Conservation (phyloP, 1,140 invertebrate genomes). For the Eueides isabella region DNA sequence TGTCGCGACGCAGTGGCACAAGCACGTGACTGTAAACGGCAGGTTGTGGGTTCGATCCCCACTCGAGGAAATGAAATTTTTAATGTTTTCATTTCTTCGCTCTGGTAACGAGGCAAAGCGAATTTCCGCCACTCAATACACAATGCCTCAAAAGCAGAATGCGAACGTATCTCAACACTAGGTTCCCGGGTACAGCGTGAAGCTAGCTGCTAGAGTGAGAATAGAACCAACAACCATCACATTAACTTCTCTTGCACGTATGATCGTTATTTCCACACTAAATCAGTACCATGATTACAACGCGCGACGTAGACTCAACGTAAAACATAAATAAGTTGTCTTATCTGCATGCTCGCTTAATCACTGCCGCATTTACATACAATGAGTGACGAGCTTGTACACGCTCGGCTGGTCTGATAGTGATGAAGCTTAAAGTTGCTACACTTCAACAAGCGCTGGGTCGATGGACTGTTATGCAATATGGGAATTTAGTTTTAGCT, state of each 20-base stretch:
- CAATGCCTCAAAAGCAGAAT: too few relatives aligned
- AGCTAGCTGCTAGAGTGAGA: too few relatives aligned
- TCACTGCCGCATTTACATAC: constrained; percentile 45
- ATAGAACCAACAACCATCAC: background rate
- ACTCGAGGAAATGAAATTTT: too few relatives aligned
- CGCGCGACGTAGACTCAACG: background rate
- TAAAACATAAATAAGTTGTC: constrained; percentile 25
- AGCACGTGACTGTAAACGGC: too few relatives aligned
- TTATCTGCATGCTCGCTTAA: constrained; percentile 31
- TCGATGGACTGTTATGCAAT: constrained; percentile 40
- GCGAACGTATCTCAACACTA: too few relatives aligned
- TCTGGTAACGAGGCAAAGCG: too few relatives aligned
- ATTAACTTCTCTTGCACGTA: background rate
- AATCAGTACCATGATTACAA: background rate
- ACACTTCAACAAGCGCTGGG: constrained; percentile 28
- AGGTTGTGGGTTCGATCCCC: too few relatives aligned
- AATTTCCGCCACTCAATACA: too few relatives aligned
- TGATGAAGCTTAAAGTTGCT: constrained; percentile 43
- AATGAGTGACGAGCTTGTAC: constrained; percentile 44
- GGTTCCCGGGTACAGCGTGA: too few relatives aligned
- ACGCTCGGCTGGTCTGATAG: constrained; percentile 43
- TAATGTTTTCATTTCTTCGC: too few relatives aligned
- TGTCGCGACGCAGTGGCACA: too few relatives aligned
- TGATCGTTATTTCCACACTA: background rate
- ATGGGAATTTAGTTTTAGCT: background rate